Evolutionary conservation across 1,140 invertebrate genomes (phyloP), one percentile per base, ranked within the genome.

Genomic region (Zeugodacus cucurbitae): DNA sequence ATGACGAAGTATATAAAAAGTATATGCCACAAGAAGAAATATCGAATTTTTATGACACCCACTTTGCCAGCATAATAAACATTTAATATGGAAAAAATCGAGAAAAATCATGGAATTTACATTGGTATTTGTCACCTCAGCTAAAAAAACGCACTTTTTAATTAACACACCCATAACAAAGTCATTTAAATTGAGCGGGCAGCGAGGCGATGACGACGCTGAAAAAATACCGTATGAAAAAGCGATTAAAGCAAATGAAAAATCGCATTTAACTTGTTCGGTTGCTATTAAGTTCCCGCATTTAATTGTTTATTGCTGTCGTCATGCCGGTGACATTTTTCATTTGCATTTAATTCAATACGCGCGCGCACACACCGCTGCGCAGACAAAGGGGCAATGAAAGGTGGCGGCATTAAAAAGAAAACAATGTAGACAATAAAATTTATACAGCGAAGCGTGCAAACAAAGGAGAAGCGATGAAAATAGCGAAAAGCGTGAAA

Each of bases 261-360:
- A 74, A 5, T 32, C 17, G 32, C 67, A 82, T 82, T 82, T 37
- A 48, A 74, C 32, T 82, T 54, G 41, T 82, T 48, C 44, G 37
- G 0, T 82, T 26, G 22, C 41, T 48, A 74, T 82, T 82, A 82
- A 82, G 48, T 29, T 82, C 8, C n/a, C 37, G 22, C 37, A 82
- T 82, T 54, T 82, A 48, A 82, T 82, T 82, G 74, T 37, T 82
- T 82, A 41, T 74, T 41, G 70, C 5, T 41, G 70, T n/a, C 70
- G 70, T 41, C 34, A 74, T 74, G 11, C n/a, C 48, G 37, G 41
- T 82, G 44, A 82, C 74, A 82, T 74, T 82, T 82, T 82, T 54
- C 37, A 82, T 82, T 48, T 82, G 22, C 74, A 82, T 48, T 82
- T 26, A 48, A 82, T 82, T 48, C 74, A 82, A 82, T 82, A 26